A percentile compares a stretch with the other conserved stretches of the same genome.
Conservation (phyloP, 2,113 vertebrate genomes). For the Trochalopteron elliotii region DNA sequence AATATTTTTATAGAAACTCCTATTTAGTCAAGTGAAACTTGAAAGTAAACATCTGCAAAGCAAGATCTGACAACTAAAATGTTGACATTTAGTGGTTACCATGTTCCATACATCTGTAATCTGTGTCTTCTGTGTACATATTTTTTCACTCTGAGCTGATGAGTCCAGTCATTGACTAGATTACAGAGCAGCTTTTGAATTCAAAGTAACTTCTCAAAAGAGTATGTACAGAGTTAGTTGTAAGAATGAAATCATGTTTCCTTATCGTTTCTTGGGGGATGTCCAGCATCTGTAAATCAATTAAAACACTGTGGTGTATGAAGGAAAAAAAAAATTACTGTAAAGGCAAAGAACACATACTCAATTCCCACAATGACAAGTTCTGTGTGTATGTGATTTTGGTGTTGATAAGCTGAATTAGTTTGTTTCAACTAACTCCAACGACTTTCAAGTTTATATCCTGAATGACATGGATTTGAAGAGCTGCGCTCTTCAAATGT, state of each 20-base stretch:
- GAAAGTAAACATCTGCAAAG: not conserved
- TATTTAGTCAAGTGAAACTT: not conserved
- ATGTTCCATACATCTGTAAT: not conserved
- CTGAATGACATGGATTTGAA: not conserved
- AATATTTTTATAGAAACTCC: not conserved
- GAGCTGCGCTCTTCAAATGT: not conserved
- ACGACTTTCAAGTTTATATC: not conserved
- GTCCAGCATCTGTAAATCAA: not conserved
- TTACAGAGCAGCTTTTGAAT: not conserved
- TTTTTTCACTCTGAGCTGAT: not conserved
- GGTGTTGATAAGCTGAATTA: not conserved
- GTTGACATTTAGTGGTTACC: not conserved
- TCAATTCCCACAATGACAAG: rapidly evolving
- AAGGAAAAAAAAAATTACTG: not conserved
- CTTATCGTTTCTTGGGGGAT: not conserved
- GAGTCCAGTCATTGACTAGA: not conserved
- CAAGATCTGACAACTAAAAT: not conserved
- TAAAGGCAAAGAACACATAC: not conserved
- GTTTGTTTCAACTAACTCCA: not conserved
- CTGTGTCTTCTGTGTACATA: not conserved
- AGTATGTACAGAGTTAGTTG: not conserved
- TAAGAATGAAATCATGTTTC: not conserved
- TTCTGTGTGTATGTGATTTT: not conserved
- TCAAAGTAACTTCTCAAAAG: not conserved
- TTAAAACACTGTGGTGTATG: not conserved